Percentiles rank a stretch among this genome's conserved stretches.
Evolutionary conservation across 1,140 invertebrate genomes (phyloP).

Genomic region (Tyrophagus putrescentiae): DNA sequence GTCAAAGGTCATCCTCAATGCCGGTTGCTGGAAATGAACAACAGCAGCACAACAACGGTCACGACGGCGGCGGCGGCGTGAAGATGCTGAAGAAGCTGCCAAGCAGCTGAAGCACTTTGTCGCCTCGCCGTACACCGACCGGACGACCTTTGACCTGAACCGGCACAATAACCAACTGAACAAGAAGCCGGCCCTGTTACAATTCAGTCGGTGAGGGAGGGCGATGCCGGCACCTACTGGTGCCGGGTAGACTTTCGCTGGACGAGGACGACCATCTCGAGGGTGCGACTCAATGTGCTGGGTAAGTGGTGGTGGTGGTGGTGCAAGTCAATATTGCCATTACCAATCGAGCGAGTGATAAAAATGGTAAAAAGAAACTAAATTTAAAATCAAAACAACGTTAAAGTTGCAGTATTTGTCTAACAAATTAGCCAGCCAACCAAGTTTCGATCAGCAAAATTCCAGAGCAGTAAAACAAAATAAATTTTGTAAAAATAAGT

Average conservation of each 20-base stretch:
- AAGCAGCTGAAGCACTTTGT: constrained; percentile 27
- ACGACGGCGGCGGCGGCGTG: neutral
- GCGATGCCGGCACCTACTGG: constrained; percentile 25
- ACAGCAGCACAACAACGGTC: too few relatives aligned
- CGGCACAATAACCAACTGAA: neutral
- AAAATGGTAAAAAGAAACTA: neutral
- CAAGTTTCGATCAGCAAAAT: too few relatives aligned
- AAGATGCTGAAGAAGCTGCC: too few relatives aligned
- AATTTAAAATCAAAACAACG: neutral
- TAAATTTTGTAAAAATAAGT: too few relatives aligned
- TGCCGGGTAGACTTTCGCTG: constrained; percentile 28
- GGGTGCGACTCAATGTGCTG: constrained; percentile 25
- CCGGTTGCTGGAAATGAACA: too few relatives aligned
- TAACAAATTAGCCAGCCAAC: neutral
- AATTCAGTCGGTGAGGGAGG: constrained; percentile 22
- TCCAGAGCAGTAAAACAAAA: too few relatives aligned
- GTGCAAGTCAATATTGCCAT: too few relatives aligned
- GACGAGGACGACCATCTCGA: constrained; percentile 24
- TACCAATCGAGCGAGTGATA: too few relatives aligned
- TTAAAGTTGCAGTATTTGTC: neutral
- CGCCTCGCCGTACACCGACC: constrained; percentile 18
- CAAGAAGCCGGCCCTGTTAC: constrained; percentile 21
- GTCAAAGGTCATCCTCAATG: too few relatives aligned
- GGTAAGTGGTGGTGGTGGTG: too few relatives aligned
- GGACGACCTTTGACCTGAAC: constrained; percentile 25